phyloP scores from a whole-genome alignment of 2,888 invertebrate species.

The Melinaea marsaeus region DNA sequence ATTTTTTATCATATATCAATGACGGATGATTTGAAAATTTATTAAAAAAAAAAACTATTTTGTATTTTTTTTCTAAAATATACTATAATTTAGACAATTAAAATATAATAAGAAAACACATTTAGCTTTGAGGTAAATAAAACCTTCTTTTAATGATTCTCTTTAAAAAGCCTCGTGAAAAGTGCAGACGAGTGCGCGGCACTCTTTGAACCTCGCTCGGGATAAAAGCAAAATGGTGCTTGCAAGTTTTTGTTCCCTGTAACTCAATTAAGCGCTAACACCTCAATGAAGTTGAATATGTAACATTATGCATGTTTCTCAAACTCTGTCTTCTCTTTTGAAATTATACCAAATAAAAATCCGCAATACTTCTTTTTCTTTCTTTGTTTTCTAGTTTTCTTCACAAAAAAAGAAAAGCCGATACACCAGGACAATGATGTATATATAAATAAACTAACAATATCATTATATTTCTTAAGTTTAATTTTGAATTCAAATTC shows the following conservation, averaged over 20 bases:
- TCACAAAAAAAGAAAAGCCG: too few species aligned
- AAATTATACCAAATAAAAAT: background rate
- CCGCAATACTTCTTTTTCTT: too few species aligned
- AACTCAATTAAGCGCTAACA: slow-evolving; percentile 27
- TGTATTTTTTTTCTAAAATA: background rate
- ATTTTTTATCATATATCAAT: too few species aligned
- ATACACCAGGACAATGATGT: too few species aligned
- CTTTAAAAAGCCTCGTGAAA: slow-evolving; percentile 15
- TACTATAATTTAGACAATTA: background rate
- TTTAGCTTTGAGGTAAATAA: background rate
- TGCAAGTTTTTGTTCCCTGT: slow-evolving; percentile 24
- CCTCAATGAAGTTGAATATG: slow-evolving; percentile 23
- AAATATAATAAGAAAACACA: slow-evolving; percentile 1
- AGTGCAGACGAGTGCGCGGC: slow-evolving; percentile 8
- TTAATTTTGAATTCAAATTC: too few species aligned
- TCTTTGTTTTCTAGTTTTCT: too few species aligned
- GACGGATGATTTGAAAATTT: too few species aligned
- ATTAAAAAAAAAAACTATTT: too few species aligned
- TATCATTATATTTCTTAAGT: too few species aligned
- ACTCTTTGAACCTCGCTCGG: slow-evolving; percentile 15
- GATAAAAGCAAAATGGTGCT: slow-evolving; percentile 23
- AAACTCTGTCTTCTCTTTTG: background rate
- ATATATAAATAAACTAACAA: too few species aligned
- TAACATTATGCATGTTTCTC: background rate
- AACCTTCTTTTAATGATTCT: background rate